Evolutionary conservation across 2,888 invertebrate genomes (phyloP).

Genomic region (Allophyes oxyacanthae): DNA sequence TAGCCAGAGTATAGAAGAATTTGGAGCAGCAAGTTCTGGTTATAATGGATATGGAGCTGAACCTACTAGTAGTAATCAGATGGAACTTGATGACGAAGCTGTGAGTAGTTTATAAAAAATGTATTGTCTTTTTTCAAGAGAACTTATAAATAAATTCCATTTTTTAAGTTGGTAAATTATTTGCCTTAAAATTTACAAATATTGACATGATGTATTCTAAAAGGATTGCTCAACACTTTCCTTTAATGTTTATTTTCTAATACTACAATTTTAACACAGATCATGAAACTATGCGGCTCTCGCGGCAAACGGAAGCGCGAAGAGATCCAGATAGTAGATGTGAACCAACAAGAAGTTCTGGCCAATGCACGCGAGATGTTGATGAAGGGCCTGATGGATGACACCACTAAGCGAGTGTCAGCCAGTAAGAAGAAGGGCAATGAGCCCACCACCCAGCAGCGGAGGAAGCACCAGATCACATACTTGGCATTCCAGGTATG

Average conservation of each 20-base stretch:
- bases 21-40: conserved; percentile 56
- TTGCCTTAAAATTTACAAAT: too few species aligned
- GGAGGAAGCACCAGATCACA: conserved; percentile 98
- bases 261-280: conserved; percentile 72
- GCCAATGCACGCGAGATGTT: conserved; percentile 95
- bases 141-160: too few species aligned
- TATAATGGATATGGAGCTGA: conserved; percentile 52
- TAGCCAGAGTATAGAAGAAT: conserved; percentile 38
- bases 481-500: conserved; percentile 95
- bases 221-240: too few species aligned
- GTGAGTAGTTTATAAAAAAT: conserved; percentile 63
- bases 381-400: conserved; percentile 93
- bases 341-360: conserved; percentile 94
- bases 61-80: conserved; percentile 56
- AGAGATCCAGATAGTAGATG: conserved; percentile 94
- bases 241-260: too few species aligned
- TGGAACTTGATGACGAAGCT: conserved; percentile 81
- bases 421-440: conserved; percentile 88
- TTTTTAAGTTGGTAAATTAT: too few species aligned
- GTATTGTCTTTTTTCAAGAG: too few species aligned
- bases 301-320: conserved; percentile 90
- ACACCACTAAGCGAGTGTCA: conserved; percentile 87
- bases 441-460: conserved; percentile 92
- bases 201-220: too few species aligned
- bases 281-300: conserved; percentile 92